Base-by-base conservation (phyloP, 2,888 invertebrate genomes). In the Frankliniella fusca region DNA sequence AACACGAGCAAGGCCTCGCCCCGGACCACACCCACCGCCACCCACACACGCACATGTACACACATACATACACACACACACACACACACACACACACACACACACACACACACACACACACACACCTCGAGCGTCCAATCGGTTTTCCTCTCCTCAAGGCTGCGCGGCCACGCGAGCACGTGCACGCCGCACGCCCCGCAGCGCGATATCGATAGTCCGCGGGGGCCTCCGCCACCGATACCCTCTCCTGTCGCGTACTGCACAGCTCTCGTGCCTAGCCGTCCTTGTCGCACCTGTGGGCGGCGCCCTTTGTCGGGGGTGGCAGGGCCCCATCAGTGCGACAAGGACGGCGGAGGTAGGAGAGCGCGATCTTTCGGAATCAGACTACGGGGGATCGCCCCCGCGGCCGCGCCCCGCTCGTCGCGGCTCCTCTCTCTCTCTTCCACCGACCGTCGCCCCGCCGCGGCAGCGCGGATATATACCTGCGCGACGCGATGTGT, bases 181-280 rank as follows among this genome's bases (percentile, higher is more conserved):
- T 48, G 81, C 81, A 80, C 48, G 81, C 11, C 80, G 80, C 48
- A 48, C 80, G 80, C 15, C 80, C 15, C 80, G 80, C 20, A n/a
- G 80, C 61, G 38, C 38, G 38, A 38, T 38, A 38, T 38, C 38
- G 38, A 38, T 38, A 38, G 38, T 38, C 38, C n/a, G n/a, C n/a
- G 38, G 38, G 5, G 38, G 38, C 38, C 38, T 38, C 38, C 38
- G 38, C 38, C 38, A 5, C 38, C 38, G 38, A 38, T 5, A 38
- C 5, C 38, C 38, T 38, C n/a, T n/a, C n/a, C n/a, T n/a, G n/a
- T n/a, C n/a, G n/a, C n/a, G n/a, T n/a, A n/a, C n/a, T n/a, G n/a
- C n/a, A n/a, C n/a, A n/a, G n/a, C n/a, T n/a, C n/a, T n/a, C n/a
- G n/a, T n/a, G n/a, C n/a, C n/a, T n/a, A n/a, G n/a, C n/a, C n/a